Evolutionary conservation across 2,888 invertebrate species (phyloP).

Genomic region (Tenodera sinensis): DNA sequence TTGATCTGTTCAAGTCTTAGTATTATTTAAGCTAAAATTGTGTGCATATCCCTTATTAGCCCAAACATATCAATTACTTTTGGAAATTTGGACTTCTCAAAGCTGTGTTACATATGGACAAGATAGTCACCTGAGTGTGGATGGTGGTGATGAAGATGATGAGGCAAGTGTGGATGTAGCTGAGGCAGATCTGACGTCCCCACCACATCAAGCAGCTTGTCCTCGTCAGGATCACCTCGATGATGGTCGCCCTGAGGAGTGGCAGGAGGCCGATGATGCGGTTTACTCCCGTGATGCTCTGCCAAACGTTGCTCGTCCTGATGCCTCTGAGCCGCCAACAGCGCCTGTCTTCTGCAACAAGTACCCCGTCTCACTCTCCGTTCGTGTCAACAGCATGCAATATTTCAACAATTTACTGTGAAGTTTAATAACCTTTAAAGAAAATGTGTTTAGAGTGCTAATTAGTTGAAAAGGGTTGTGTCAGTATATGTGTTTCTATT

Average conservation of each 20-base stretch:
- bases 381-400: neutral
- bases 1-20: neutral
- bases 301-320: slow-evolving; percentile 42
- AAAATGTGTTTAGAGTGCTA: too few species aligned
- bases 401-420: too few species aligned
- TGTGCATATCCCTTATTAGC: neutral
- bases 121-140: slow-evolving; percentile 37
- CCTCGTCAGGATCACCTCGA: slow-evolving; percentile 59
- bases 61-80: neutral
- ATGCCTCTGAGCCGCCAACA: slow-evolving; percentile 49
- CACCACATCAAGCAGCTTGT: slow-evolving; percentile 81
- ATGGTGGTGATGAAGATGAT: slow-evolving; percentile 36
- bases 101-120: neutral
- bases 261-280: slow-evolving; percentile 43
- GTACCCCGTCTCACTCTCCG: slow-evolving; percentile 34
- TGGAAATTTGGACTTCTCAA: neutral
- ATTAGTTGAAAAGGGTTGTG: too few species aligned
- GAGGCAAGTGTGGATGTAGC: slow-evolving; percentile 33
- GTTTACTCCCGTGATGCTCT: slow-evolving; percentile 44
- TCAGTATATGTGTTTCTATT: too few species aligned
- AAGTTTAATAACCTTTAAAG: too few species aligned
- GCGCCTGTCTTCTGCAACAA: slow-evolving; percentile 49
- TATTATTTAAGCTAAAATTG: neutral
- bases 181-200: slow-evolving; percentile 74
- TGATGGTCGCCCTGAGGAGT: slow-evolving; percentile 35